These are phyloP conservation scores for Coluber constrictor DNA, from an alignment of 2,797 vertebrate species.

Conservation along the genomic window DNA sequence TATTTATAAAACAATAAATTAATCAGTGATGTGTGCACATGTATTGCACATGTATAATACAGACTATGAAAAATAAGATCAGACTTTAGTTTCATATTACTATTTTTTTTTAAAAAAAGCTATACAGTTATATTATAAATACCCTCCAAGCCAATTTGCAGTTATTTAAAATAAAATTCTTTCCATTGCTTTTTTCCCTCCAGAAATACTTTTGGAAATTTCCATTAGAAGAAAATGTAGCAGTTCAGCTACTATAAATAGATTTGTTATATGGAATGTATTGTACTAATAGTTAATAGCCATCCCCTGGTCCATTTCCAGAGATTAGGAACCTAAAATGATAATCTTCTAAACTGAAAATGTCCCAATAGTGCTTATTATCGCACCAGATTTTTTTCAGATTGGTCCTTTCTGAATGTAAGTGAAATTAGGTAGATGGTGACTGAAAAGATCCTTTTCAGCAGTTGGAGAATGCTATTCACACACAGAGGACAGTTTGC, in stretches of 20 bases:
- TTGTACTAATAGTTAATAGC: not conserved
- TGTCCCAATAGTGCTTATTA: not conserved
- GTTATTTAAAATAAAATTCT: not conserved
- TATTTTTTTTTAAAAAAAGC: not conserved
- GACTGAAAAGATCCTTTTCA: not conserved
- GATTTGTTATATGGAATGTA: not conserved
- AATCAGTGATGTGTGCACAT: conserved; percentile 1
- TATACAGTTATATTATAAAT: not conserved
- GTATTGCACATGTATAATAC: not conserved
- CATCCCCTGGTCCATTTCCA: not conserved
- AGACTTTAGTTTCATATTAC: not conserved
- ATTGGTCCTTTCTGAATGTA: not conserved
- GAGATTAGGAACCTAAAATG: not conserved
- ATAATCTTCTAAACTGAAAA: too few species aligned
- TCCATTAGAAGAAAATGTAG: not conserved
- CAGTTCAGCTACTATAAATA: not conserved
- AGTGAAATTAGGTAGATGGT: not conserved
- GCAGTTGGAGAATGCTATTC: not conserved
- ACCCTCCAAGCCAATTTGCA: not conserved
- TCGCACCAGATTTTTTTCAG: not conserved
- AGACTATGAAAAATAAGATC: not conserved
- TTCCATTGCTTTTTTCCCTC: not conserved
- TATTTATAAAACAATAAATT: conserved; percentile 31
- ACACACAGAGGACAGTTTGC: not conserved
- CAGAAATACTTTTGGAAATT: not conserved